A percentile compares a stretch with the other conserved stretches of the same genome.
phyloP scores from a whole-genome alignment of 2,113 vertebrate species.

The Anoura caudifer region DNA sequence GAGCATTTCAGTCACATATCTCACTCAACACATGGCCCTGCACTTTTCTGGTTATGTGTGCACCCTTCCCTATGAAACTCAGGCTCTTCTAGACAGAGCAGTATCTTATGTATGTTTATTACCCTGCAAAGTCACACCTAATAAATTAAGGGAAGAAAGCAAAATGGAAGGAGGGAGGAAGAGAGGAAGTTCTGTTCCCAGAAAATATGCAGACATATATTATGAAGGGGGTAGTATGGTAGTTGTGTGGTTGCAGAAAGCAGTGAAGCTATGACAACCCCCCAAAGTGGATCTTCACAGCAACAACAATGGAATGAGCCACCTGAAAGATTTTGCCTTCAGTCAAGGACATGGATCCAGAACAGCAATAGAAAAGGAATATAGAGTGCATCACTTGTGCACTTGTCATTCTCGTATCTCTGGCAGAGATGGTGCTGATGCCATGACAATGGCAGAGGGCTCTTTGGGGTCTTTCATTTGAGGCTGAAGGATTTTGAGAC shows the following conservation, averaged over 20 bases:
- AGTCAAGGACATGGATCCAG: neutral
- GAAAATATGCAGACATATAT: fast-evolving
- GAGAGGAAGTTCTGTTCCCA: neutral
- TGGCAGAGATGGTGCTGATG: neutral
- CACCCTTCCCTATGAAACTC: neutral
- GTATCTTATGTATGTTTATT: neutral
- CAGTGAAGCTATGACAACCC: neutral
- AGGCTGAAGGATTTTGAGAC: neutral
- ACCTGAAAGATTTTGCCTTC: no score
- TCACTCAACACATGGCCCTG: neutral
- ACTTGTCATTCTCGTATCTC: neutral
- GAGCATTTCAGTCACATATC: neutral
- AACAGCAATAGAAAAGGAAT: fast-evolving
- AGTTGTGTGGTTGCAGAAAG: neutral
- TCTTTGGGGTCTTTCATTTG: neutral
- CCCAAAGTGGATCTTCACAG: neutral
- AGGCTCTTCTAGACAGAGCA: neutral
- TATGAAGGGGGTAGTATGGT: neutral
- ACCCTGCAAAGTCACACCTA: neutral
- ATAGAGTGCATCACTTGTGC: fast-evolving
- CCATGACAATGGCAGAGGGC: neutral
- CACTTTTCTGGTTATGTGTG: neutral
- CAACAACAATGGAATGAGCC: neutral
- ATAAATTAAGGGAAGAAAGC: neutral
- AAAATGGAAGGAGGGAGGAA: neutral